Evolutionary conservation across 1,140 invertebrate species (phyloP), one percentile per base, ranked within the genome.

Genomic region (Araneus ventricosus): DNA sequence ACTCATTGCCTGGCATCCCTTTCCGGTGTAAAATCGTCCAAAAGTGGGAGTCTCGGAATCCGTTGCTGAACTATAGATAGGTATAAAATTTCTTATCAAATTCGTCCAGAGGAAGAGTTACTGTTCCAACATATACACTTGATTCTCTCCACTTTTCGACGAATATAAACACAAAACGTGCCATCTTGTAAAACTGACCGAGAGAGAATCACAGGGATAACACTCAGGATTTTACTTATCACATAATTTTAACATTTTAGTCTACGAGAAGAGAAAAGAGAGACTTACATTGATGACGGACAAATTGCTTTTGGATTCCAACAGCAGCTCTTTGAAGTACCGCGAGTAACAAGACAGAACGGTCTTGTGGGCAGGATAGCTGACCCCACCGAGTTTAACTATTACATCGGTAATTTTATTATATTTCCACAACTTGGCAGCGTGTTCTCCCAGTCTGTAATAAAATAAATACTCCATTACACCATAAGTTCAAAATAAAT

Each of bases 401-500:
- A 61, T 87, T 4, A 93, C 27, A 30, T 93, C 93, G 37, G 93
- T 93, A 20, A 93, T 90, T 79, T 86, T 90, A n/a, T 93, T 93
- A 80, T 75, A 39, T 37, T 90, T 86, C 93, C 93, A 93, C 10
- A 93, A 63, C 1, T 14, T n/a, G 14, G 57, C 79, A 41, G 93
- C 93, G 41, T 93, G 93, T 30, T 86, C 82, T 0, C 93, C 84
- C 27, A 93, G 45, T 34, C 86, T 93, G 61, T 17, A 30, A 84
- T 67, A 57, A 27, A 88, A 20, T 5, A 63, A 30, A 2, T 17
- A 20, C 5, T 22, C 20, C 17, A n/a, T 24, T 61, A n/a, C 24
- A 24, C 22, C 5, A 2, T n/a, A 61, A 1, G 24, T 22, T 5
- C 59, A 61, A 24, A 24, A n/a, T 61, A 22, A 45, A 45, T 8